A percentile compares a stretch with the other conserved stretches of the same genome.
Evolutionary conservation across 2,888 invertebrate genomes (phyloP).

Genomic region (Rhogogaster chlorosoma): DNA sequence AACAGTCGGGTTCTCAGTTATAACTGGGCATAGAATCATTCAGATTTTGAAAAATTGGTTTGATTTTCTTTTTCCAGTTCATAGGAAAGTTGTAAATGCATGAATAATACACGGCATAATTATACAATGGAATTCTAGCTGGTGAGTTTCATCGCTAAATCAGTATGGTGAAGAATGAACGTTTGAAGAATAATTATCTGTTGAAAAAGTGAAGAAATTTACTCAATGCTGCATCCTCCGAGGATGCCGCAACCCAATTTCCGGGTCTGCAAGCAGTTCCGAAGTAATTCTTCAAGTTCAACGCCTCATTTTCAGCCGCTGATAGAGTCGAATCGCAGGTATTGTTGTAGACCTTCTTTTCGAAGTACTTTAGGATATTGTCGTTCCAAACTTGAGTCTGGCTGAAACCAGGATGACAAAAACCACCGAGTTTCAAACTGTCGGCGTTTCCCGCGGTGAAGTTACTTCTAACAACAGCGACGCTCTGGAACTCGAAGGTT

Average conservation of each 20-base stretch:
- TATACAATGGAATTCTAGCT: slow-evolving; percentile 27
- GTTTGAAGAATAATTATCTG: slow-evolving; percentile 25
- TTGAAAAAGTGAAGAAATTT: slow-evolving; percentile 64
- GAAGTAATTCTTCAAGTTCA: slow-evolving; percentile 83
- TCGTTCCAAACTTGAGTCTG: slow-evolving; percentile 81
- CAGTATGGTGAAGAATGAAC: neutral
- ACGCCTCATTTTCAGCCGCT: slow-evolving; percentile 81
- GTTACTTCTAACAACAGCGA: slow-evolving; percentile 80
- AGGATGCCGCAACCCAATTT: slow-evolving; percentile 81
- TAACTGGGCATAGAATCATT: neutral
- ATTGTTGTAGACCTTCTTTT: slow-evolving; percentile 75
- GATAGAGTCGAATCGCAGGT: slow-evolving; percentile 73
- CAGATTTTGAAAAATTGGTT: neutral
- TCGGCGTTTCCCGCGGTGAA: slow-evolving; percentile 75
- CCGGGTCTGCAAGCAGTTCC: slow-evolving; percentile 87
- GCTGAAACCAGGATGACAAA: slow-evolving; percentile 85
- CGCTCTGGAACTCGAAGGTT: slow-evolving; percentile 81
- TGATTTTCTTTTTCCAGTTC: neutral
- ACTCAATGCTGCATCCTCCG: slow-evolving; percentile 82
- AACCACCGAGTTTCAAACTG: slow-evolving; percentile 79
- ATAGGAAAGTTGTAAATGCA: neutral
- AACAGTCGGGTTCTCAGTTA: neutral
- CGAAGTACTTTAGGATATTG: slow-evolving; percentile 82
- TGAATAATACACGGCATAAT: neutral
- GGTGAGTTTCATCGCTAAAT: neutral